Evolutionary conservation across 1,140 invertebrate species (phyloP).

Genomic region (Centruroides vittatus): DNA sequence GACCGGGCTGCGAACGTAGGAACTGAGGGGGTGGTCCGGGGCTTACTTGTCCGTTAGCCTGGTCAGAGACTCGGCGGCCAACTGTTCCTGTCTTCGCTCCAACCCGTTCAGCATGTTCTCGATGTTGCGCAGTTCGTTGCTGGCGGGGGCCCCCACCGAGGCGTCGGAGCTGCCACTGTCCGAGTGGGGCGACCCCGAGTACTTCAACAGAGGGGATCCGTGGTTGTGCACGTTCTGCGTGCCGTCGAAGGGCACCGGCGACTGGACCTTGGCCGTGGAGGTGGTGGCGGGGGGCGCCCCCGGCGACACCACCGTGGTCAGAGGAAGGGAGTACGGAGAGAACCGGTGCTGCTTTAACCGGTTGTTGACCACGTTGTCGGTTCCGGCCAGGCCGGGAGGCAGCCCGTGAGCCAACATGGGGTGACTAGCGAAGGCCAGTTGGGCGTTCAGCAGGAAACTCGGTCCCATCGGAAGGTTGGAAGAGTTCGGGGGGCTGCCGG

Average conservation of each 20-base stretch:
- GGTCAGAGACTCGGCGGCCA: conserved; percentile 15
- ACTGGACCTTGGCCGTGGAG: not conserved
- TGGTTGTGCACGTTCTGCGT: conserved; percentile 2
- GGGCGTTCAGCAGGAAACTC: conserved; percentile 64
- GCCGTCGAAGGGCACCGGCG: too few species aligned
- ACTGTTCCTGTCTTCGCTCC: conserved; percentile 36
- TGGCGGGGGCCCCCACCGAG: conserved; percentile 19
- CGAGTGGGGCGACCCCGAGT: conserved; percentile 13
- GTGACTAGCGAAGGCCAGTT: conserved; percentile 61
- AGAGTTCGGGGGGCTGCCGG: conserved; percentile 25
- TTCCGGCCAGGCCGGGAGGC: conserved; percentile 19
- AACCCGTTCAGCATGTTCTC: conserved; percentile 93
- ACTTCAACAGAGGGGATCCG: not conserved
- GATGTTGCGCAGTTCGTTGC: conserved; percentile 74
- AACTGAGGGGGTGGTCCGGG: conserved; percentile 10
- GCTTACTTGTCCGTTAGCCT: conserved; percentile 24
- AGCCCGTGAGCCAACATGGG: conserved; percentile 48
- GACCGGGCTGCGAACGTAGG: not conserved
- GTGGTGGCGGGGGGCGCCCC: conserved; percentile 23
- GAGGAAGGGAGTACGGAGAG: conserved; percentile 58
- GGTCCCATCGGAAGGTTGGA: conserved; percentile 41
- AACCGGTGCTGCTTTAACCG: conserved; percentile 53
- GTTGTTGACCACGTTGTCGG: conserved; percentile 17
- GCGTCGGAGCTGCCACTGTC: conserved; percentile 34
- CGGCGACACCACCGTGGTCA: conserved; percentile 25